Base-by-base conservation (phyloP, 2,888 invertebrate species). In the Pseudanteris insignis region DNA sequence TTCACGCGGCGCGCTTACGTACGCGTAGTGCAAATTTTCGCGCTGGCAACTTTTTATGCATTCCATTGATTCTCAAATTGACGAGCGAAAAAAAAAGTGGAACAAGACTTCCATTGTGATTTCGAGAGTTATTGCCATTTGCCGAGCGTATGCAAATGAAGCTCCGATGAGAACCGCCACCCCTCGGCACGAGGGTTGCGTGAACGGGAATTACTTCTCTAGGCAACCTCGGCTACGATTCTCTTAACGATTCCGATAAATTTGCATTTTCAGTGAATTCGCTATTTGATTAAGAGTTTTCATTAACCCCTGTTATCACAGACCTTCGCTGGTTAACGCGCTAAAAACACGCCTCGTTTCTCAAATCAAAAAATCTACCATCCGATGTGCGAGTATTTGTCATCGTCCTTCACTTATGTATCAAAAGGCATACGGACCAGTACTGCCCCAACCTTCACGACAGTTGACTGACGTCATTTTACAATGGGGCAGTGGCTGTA, bases 221-320 rank as follows among this genome's bases (percentile, higher is more conserved):
- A 29, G 50, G 34, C 29, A 51, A 40, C 55, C 59, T 47, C 57
- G 51, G 13, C 43, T 50, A 33, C 59, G 57, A 57, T 51, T 64
- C 59, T 64, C 58, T 47, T 53, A 57, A 60, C 59, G 57, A 64
- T 61, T 61, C 44, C 59, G 60, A 57, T 51, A 64, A 70, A 78
- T 78, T 78, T 77, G 74, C 78, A 78, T 78, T 78, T 74, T 75
- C 74, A 74, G 73, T 71, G 73, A 71, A 75, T 73, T 72, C 72
- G 71, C 73, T 73, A 75, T 77, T 78, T 77, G 76, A 78, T 78
- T 76, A 75, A 75, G 67, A 63, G 57, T 63, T 63, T 63, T 59
- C 63, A 63, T 63, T 63, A 63, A 55, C 63, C 43, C 32, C 55
- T 53, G 62, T 53, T 63, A 63, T 53, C 62, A 38, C 53, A 53